A percentile compares a stretch with the other conserved stretches of the same genome.
phyloP scores from a whole-genome alignment of 2,888 invertebrate species.

The Mythimna ferrago region DNA sequence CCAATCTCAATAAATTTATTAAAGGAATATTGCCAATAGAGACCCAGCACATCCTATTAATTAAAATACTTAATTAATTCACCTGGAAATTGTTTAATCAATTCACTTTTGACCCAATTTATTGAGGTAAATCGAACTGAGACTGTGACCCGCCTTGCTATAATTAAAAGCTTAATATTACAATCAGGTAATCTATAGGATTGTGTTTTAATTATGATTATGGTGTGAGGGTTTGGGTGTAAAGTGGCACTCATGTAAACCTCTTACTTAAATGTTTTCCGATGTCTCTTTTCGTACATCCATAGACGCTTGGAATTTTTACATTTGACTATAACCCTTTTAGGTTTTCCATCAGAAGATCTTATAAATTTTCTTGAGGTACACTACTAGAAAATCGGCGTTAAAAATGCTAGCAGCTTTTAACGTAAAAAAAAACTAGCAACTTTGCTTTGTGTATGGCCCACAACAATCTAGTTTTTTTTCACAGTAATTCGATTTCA shows the following conservation, averaged over 20 bases:
- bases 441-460: too few species aligned
- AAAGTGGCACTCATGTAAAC: constrained; percentile 8
- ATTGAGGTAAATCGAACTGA: constrained; percentile 85
- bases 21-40: constrained; percentile 91
- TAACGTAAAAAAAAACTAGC: too few species aligned
- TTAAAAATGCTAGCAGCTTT: too few species aligned
- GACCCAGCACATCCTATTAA: constrained; percentile 89
- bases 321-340: not conserved
- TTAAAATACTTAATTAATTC: constrained; percentile 91
- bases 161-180: constrained; percentile 68
- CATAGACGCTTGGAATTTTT: not conserved
- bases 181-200: constrained; percentile 62
- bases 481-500: not conserved
- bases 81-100: constrained; percentile 90
- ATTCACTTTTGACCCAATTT: constrained; percentile 88
- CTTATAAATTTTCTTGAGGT: not conserved
- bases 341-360: not conserved
- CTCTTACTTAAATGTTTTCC: constrained; percentile 9
- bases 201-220: constrained; percentile 62
- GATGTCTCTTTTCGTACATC: not conserved
- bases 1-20: constrained; percentile 90
- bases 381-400: not conserved
- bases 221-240: constrained; percentile 29
- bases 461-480: not conserved
- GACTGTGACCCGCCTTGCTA: constrained; percentile 70